Percentiles rank a stretch among this genome's conserved stretches.
Conservation (phyloP, 2,797 vertebrate genomes). For the Sebastes matsubarae region DNA sequence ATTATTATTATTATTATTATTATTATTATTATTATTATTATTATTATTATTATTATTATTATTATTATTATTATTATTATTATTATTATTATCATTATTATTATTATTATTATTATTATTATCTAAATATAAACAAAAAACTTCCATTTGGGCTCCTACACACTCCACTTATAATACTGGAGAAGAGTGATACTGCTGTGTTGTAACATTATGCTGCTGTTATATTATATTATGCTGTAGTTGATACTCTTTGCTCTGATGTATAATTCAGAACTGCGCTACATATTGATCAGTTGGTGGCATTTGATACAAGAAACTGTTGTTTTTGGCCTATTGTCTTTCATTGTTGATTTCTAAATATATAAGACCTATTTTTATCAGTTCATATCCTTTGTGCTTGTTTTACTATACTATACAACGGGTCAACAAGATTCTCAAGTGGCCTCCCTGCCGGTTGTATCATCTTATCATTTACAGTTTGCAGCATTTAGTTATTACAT, state of each 20-base stretch:
- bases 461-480: not conserved
- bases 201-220: slow-evolving; percentile 9
- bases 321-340: not conserved
- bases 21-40: too few relatives aligned
- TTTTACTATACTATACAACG: not conserved
- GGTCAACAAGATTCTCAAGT: not conserved
- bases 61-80: too few relatives aligned
- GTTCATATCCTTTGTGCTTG: not conserved
- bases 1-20: too few relatives aligned
- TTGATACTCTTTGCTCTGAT: not conserved
- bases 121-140: not conserved
- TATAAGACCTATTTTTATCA: not conserved
- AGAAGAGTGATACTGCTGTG: not conserved
- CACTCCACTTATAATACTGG: not conserved
- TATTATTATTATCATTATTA: too few relatives aligned
- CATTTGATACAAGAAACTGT: not conserved
- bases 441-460: too few relatives aligned
- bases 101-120: not conserved
- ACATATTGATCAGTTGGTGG: not conserved
- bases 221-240: not conserved
- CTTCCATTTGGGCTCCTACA: not conserved
- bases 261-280: not conserved
- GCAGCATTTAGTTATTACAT: not conserved
- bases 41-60: too few relatives aligned
- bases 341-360: not conserved